Base-by-base conservation (phyloP, 2,888 invertebrate genomes). In the Gnatocerus cornutus region DNA sequence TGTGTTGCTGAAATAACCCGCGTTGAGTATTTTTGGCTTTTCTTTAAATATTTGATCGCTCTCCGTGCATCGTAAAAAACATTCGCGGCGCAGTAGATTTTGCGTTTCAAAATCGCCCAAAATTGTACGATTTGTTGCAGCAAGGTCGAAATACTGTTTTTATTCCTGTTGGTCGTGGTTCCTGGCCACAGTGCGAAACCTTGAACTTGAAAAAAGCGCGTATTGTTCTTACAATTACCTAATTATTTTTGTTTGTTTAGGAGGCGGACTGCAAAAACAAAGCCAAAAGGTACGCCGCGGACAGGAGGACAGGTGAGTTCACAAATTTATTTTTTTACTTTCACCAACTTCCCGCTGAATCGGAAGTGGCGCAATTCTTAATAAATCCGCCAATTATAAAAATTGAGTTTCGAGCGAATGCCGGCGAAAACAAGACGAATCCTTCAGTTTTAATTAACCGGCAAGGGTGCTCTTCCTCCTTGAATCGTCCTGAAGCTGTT, bases 181-280 rank as follows among this genome's bases (percentile, higher is more conserved):
- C 13, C 37, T 55, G 29, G 56, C 56, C 29, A 56, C 55, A 0
- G 45, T 30, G 41, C 37, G 30, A 46, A 65, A 33, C 65, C 65
- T 65, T 65, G 65, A 65, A 65, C 65, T 65, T 65, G 64, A 52
- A 61, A 39, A 62, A 33, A 39, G 29, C 21, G 14, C 14, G 30
- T 61, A 37, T 55, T 12, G 21, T 53, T 13, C 21, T 64, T 56
- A 43, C 52, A 12, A 63, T 50, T 58, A 50, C 12, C 29, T 59
- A 59, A 68, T 53, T 41, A 9, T 45, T 68, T 53, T 65, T 53
- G 65, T 45, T 64, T 55, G 64, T 71, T n/a, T 69, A 76, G 76
- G 76, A 76, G 76, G 74, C 75, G 74, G 76, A 71, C 75, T 71
- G 71, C 67, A 73, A 68, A 46, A 65, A 71, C 16, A 69, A 48